phyloP scores from a whole-genome alignment of 1,140 invertebrate species.

The Hylaeus anthracinus region DNA sequence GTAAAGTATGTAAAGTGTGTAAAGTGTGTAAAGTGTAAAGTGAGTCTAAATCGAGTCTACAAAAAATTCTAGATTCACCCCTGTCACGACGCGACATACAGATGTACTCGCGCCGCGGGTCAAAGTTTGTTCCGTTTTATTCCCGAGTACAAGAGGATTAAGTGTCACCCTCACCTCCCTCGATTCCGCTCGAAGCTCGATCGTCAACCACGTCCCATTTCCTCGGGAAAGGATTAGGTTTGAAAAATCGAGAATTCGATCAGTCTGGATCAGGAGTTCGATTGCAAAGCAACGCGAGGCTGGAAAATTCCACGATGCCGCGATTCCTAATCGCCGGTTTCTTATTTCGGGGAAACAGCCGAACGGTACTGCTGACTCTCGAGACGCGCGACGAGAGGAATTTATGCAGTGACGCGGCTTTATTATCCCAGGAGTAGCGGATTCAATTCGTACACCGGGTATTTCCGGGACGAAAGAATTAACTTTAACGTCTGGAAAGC shows the following conservation, averaged over 20 bases:
- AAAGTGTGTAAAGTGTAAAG: too few relatives aligned
- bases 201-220: constrained; percentile 34
- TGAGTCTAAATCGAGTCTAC: too few relatives aligned
- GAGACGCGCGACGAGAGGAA: constrained; percentile 1
- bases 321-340: constrained; percentile 19
- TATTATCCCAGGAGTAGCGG: constrained; percentile 12
- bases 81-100: too few relatives aligned
- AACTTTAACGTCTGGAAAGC: background rate
- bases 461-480: background rate
- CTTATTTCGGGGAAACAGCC: background rate
- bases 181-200: background rate
- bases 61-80: too few relatives aligned
- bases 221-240: constrained; percentile 28
- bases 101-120: too few relatives aligned
- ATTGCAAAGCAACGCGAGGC: constrained; percentile 20
- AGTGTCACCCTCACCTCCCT: background rate
- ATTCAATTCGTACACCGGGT: background rate
- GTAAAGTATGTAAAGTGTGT: too few relatives aligned
- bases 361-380: constrained; percentile 16
- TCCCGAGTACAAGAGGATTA: constrained; percentile 12
- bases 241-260: constrained; percentile 28
- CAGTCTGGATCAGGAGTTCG: background rate
- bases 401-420: constrained; percentile 20
- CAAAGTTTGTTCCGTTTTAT: background rate
- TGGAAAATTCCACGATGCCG: background rate